These are phyloP conservation scores for Labrus mixtus DNA, from an alignment of 2,113 vertebrate genomes.

Conservation along the genomic window DNA sequence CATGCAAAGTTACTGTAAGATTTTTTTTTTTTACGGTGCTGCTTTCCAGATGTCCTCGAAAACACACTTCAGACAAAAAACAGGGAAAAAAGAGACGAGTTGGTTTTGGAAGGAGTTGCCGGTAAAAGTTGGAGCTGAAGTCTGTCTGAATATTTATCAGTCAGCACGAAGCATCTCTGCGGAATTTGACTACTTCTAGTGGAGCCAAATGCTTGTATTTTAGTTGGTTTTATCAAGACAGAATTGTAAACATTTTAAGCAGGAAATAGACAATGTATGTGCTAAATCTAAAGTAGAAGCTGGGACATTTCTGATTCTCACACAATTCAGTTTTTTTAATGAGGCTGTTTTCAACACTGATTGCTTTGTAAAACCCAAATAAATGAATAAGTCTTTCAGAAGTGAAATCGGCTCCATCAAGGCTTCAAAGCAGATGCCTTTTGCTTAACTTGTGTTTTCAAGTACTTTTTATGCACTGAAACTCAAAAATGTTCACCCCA, in stretches of 20 bases:
- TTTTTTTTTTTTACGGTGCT: conserved; percentile 19
- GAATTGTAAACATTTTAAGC: conserved; percentile 43
- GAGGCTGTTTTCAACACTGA: conserved; percentile 35
- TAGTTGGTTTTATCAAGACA: conserved; percentile 40
- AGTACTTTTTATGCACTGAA: conserved; percentile 45
- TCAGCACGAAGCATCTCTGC: conserved; percentile 31
- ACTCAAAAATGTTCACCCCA: background rate
- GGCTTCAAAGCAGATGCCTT: conserved; percentile 52
- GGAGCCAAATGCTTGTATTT: conserved; percentile 46
- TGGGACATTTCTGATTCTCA: conserved; percentile 44
- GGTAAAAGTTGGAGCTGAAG: conserved; percentile 34
- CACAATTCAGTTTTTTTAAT: conserved; percentile 43
- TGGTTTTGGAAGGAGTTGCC: conserved; percentile 51
- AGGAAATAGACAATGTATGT: conserved; percentile 36
- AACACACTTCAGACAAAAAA: conserved; percentile 45
- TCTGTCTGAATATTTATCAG: conserved; percentile 59
- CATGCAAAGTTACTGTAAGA: conserved; percentile 49
- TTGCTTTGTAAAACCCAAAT: conserved; percentile 34
- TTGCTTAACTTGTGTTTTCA: conserved; percentile 42
- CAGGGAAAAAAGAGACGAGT: conserved; percentile 30
- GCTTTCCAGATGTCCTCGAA: conserved; percentile 75
- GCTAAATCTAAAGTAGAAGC: background rate
- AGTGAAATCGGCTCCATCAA: conserved; percentile 50
- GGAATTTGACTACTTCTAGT: conserved; percentile 19
- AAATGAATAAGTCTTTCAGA: conserved; percentile 27